These are phyloP conservation scores for Morpho helenor DNA, from an alignment of 2,888 invertebrate genomes.

Conservation along the genomic window DNA sequence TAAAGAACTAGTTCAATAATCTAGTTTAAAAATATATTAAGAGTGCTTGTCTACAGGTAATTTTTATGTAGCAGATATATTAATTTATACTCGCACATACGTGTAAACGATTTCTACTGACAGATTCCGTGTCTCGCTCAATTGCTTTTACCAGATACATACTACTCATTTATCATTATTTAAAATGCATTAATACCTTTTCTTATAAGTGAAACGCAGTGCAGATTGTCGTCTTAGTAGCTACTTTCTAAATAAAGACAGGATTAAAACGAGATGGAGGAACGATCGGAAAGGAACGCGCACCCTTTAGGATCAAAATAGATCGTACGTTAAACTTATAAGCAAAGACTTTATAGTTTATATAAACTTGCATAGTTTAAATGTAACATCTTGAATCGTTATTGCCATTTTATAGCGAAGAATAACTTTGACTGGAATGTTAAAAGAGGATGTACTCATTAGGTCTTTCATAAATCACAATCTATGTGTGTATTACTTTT, in stretches of 20 bases:
- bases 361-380: not conserved
- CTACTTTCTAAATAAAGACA: conserved; percentile 15
- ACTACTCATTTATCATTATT: not conserved
- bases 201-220: not conserved
- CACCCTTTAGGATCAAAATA: conserved; percentile 20
- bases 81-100: too few relatives aligned
- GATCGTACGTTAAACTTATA: conserved; percentile 18
- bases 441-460: too few relatives aligned
- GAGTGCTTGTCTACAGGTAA: not conserved
- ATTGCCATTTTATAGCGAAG: too few relatives aligned
- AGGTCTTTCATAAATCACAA: too few relatives aligned
- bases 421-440: too few relatives aligned
- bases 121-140: too few relatives aligned
- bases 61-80: too few relatives aligned
- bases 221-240: not conserved
- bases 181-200: not conserved
- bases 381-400: not conserved
- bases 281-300: conserved; percentile 19
- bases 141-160: too few relatives aligned
- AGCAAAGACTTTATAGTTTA: not conserved
- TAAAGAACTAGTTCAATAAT: conserved; percentile 9
- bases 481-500: too few relatives aligned
- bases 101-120: too few relatives aligned
- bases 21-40: not conserved
- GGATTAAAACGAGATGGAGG: conserved; percentile 14